Conservation (phyloP, 2,797 vertebrate genomes). For the Xiphorhynchus erythropygius region DNA sequence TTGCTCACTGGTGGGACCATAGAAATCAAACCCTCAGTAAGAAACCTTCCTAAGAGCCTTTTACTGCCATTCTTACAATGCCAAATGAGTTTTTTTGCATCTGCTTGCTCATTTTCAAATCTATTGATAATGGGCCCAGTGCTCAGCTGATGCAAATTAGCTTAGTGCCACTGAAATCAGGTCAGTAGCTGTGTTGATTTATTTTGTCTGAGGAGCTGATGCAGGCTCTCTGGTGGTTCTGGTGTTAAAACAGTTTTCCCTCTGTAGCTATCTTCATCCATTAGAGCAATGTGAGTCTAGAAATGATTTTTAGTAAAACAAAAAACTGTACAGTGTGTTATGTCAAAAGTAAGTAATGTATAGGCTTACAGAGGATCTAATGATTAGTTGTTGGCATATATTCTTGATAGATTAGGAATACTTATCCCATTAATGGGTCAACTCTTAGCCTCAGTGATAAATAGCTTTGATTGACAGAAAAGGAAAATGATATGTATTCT, state of each 20-base stretch:
- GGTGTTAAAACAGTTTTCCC: background rate
- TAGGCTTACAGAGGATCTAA: slow-evolving; percentile 12
- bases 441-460: slow-evolving; percentile 48
- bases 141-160: slow-evolving; percentile 4
- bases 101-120: background rate
- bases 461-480: slow-evolving; percentile 35
- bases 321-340: background rate
- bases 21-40: background rate
- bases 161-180: background rate
- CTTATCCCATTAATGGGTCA: slow-evolving; percentile 50
- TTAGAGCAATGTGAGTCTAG: background rate
- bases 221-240: background rate
- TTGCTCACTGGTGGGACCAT: background rate
- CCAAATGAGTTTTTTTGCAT: background rate
- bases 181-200: background rate
- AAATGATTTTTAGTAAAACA: background rate
- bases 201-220: background rate
- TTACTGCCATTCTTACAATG: background rate
- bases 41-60: background rate
- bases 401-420: slow-evolving; percentile 41
- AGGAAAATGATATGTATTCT: slow-evolving; percentile 37
- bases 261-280: background rate
- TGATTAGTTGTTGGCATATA: slow-evolving; percentile 43
- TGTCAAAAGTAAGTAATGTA: slow-evolving; percentile 52
- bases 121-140: background rate